Percentiles rank a stretch among this genome's conserved stretches.
Conservation (phyloP, 2,797 vertebrate species). For the Clarias fuscus region DNA sequence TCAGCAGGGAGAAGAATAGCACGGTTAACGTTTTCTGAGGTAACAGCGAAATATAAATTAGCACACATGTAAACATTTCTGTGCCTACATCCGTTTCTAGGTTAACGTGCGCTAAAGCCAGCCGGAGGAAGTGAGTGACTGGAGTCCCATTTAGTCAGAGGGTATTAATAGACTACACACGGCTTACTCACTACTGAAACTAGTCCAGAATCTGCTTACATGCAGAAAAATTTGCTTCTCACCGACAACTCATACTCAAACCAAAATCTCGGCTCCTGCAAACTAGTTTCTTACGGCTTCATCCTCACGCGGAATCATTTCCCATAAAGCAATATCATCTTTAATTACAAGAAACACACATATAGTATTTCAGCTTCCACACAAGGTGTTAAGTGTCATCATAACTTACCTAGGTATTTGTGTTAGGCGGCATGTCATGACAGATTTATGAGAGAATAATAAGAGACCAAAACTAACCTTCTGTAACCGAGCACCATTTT, state of each 20-base stretch:
- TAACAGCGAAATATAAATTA: not conserved
- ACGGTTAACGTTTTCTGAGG: not conserved
- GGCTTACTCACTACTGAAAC: conserved; percentile 46
- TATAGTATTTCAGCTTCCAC: not conserved
- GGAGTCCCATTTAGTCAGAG: conserved; percentile 38
- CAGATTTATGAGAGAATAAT: not conserved
- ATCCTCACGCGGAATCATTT: not conserved
- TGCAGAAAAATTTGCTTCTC: conserved; percentile 26
- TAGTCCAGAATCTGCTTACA: conserved; percentile 34
- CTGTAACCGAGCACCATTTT: conserved; percentile 3
- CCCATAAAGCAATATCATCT: not conserved
- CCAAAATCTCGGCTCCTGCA: not conserved
- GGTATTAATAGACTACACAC: conserved; percentile 44
- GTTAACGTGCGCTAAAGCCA: conserved; percentile 8
- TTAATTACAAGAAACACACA: not conserved
- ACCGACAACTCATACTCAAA: not conserved
- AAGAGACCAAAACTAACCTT: not conserved
- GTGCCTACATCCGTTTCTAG: not conserved
- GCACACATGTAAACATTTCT: not conserved
- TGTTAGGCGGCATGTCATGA: not conserved
- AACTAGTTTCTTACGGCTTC: not conserved
- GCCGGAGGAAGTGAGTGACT: conserved; percentile 44
- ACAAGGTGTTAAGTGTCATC: not conserved
- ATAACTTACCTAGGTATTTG: not conserved
- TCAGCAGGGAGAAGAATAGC: not conserved